These are phyloP conservation scores for Diachasma alloeum DNA, from an alignment of 1,140 invertebrate genomes.

Conservation along the genomic window DNA sequence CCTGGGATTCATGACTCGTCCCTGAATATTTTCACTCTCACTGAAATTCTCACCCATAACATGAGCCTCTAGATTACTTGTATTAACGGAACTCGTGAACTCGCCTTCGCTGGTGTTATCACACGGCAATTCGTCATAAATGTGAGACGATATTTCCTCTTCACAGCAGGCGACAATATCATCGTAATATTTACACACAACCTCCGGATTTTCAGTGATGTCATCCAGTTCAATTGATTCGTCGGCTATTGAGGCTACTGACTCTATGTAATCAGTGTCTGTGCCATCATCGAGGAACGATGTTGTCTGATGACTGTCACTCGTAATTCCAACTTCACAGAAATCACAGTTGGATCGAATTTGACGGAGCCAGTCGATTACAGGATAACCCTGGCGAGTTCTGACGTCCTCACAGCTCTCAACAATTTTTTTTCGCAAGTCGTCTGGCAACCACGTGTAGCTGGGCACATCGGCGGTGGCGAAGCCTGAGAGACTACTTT, in stretches of 20 bases:
- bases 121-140: neutral
- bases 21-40: neutral
- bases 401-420: constrained; percentile 26
- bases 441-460: constrained; percentile 30
- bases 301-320: neutral
- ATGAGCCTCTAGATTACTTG: neutral
- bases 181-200: neutral
- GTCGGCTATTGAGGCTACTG: neutral
- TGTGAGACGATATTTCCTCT: neutral
- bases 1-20: constrained; percentile 7
- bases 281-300: neutral
- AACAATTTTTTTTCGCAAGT: constrained; percentile 26
- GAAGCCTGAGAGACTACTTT: constrained; percentile 24
- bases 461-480: constrained; percentile 2
- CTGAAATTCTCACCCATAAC: neutral
- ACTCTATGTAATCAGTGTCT: constrained; percentile 12
- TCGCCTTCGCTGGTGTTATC: neutral
- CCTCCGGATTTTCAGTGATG: constrained; percentile 3
- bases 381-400: constrained; percentile 28
- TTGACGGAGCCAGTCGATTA: constrained; percentile 33
- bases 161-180: neutral
- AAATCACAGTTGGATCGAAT: constrained; percentile 32
- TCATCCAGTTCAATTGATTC: constrained; percentile 5
- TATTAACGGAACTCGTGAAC: neutral
- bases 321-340: constrained; percentile 20